phyloP scores from a whole-genome alignment of 2,113 vertebrate species.

The Lepisosteus osseus region DNA sequence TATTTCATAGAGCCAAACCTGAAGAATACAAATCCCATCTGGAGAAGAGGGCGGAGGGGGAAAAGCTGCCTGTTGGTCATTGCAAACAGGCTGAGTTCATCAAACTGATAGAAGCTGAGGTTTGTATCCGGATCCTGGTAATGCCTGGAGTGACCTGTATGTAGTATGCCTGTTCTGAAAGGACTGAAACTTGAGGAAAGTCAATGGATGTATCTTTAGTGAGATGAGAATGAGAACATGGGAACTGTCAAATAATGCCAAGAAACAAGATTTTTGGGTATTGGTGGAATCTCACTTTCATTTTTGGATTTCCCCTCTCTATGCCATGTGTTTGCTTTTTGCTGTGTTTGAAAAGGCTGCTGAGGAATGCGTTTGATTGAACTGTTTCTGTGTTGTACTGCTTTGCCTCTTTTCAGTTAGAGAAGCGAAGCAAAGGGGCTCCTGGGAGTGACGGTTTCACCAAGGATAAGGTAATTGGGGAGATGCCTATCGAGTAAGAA shows the following conservation, averaged over 20 bases:
- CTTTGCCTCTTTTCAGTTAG: slow-evolving; percentile 59
- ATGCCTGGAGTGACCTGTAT: no score
- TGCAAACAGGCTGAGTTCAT: slow-evolving; percentile 85
- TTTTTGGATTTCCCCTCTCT: no score
- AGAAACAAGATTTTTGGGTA: no score
- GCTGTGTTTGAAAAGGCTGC: background rate
- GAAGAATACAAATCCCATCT: slow-evolving; percentile 76
- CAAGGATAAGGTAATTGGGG: slow-evolving; percentile 75
- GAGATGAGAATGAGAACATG: no score
- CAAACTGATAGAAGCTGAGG: slow-evolving; percentile 76
- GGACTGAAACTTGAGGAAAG: no score
- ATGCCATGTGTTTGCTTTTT: background rate
- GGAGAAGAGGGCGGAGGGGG: slow-evolving; percentile 69
- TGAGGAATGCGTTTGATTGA: background rate
- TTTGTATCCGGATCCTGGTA: background rate
- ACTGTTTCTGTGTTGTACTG: slow-evolving; percentile 5
- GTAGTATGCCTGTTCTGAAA: no score
- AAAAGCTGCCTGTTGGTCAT: slow-evolving; percentile 72
- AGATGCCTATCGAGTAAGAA: background rate
- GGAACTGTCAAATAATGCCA: no score
- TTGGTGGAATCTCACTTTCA: no score
- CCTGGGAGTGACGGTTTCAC: slow-evolving; percentile 68
- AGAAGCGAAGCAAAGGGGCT: slow-evolving; percentile 53
- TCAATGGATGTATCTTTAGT: no score
- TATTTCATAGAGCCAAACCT: slow-evolving; percentile 71